Percentiles rank a stretch among this genome's conserved stretches.
These are phyloP conservation scores for Latrodectus hesperus DNA, from an alignment of 2,888 invertebrate genomes.

Conservation along the genomic window DNA sequence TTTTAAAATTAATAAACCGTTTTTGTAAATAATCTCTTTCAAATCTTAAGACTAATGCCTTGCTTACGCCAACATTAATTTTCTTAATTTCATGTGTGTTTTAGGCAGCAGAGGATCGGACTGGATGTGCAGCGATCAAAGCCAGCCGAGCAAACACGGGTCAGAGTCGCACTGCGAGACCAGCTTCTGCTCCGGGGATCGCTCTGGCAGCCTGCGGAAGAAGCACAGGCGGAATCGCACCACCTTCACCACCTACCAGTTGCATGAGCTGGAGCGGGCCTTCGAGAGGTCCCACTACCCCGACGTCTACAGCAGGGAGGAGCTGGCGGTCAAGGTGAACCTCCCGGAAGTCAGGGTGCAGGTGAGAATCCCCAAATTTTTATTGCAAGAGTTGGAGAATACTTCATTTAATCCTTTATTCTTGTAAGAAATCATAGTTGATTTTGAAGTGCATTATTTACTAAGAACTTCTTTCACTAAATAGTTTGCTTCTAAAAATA, in stretches of 20 bases:
- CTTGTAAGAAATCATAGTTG: too few relatives aligned
- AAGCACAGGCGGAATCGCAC: conserved; percentile 97
- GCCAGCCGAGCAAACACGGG: not conserved
- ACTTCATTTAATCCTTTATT: not conserved
- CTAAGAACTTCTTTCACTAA: too few relatives aligned
- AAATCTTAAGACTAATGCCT: too few relatives aligned
- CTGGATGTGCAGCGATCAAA: not conserved
- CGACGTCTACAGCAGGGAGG: conserved; percentile 98
- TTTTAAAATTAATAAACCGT: too few relatives aligned
- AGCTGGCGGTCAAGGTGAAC: conserved; percentile 97
- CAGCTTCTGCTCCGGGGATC: conserved; percentile 1
- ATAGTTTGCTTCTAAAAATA: too few relatives aligned
- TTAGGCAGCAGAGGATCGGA: not conserved
- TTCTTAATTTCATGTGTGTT: too few relatives aligned
- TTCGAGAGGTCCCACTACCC: conserved; percentile 98
- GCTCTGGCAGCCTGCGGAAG: conserved; percentile 78
- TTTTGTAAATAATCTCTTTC: too few relatives aligned
- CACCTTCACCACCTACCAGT: conserved; percentile 98
- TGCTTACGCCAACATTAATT: too few relatives aligned
- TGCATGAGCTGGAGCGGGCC: conserved; percentile 95
- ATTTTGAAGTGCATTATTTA: too few relatives aligned
- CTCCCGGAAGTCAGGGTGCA: conserved; percentile 98
- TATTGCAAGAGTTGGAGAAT: not conserved
- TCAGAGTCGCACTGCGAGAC: not conserved
- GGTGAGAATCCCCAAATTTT: conserved; percentile 80